A percentile compares a stretch with the other conserved stretches of the same genome.
Conservation (phyloP, 2,797 vertebrate species). For the Coranthus polyacanthus region DNA sequence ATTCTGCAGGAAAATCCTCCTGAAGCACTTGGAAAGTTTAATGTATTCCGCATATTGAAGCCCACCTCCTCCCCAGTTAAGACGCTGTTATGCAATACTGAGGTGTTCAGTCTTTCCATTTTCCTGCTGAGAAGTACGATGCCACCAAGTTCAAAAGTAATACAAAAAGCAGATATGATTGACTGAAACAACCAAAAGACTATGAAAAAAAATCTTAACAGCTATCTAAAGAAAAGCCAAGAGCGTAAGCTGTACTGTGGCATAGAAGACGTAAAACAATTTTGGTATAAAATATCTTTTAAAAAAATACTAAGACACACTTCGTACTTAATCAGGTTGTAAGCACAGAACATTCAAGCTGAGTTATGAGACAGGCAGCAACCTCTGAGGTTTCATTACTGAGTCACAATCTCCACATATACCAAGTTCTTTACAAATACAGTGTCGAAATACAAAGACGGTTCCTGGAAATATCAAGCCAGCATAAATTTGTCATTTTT, state of each 20-base stretch:
- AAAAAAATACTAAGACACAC: no score
- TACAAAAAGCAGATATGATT: constrained; percentile 70
- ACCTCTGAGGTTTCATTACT: constrained; percentile 46
- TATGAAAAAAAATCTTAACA: constrained; percentile 13
- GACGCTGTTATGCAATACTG: constrained; percentile 71
- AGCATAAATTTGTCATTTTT: constrained; percentile 28
- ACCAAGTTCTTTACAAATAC: constrained; percentile 34
- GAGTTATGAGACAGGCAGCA: constrained; percentile 54
- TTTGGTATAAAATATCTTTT: not conserved
- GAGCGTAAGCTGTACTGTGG: not conserved
- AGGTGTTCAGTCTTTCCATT: constrained; percentile 82
- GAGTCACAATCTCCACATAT: constrained; percentile 27
- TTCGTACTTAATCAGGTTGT: constrained; percentile 16
- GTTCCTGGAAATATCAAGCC: constrained; percentile 5
- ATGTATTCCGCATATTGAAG: constrained; percentile 79
- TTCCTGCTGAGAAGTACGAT: constrained; percentile 69
- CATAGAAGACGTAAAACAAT: not conserved
- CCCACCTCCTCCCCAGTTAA: constrained; percentile 68
- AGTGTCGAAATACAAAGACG: constrained; percentile 16
- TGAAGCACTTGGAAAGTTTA: constrained; percentile 75
- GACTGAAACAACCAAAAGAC: constrained; percentile 33
- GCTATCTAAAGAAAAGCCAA: not conserved
- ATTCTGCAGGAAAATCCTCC: constrained; percentile 69
- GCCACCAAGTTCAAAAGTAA: constrained; percentile 75
- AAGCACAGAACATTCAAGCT: constrained; percentile 34